These are phyloP conservation scores for Rhagophthalmus giganteus DNA, from an alignment of 2,888 invertebrate genomes.

Conservation along the genomic window DNA sequence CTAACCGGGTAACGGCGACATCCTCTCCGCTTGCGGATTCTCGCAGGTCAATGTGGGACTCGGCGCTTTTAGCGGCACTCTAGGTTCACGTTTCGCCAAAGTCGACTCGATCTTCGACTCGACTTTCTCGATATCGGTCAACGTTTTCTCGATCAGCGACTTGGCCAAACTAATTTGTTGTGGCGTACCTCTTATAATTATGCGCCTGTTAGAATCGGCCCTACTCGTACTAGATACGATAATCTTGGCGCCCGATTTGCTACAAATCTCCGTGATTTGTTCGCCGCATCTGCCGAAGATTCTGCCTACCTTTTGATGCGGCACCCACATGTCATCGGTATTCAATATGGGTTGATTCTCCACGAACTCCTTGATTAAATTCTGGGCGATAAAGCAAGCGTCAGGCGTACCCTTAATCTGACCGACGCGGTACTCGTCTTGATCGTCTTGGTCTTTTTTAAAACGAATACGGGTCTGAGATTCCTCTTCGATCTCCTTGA, in stretches of 20 bases:
- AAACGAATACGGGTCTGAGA: conserved; percentile 66
- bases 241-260: conserved; percentile 72
- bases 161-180: conserved; percentile 76
- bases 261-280: conserved; percentile 70
- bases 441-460: conserved; percentile 62
- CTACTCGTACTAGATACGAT: conserved; percentile 55
- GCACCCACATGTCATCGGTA: conserved; percentile 69
- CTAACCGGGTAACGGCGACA: conserved; percentile 45
- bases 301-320: conserved; percentile 67
- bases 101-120: conserved; percentile 54
- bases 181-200: conserved; percentile 60
- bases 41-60: conserved; percentile 33
- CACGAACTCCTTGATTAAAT: conserved; percentile 69
- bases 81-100: conserved; percentile 59
- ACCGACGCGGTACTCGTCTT: conserved; percentile 66
- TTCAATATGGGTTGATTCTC: conserved; percentile 69
- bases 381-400: conserved; percentile 71
- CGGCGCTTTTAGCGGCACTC: conserved; percentile 47
- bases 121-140: conserved; percentile 60
- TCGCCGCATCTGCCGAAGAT: conserved; percentile 79
- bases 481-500: conserved; percentile 74
- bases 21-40: conserved; percentile 46
- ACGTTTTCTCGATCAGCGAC: conserved; percentile 70
- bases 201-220: conserved; percentile 37
- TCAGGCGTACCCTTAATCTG: conserved; percentile 71